A percentile compares a stretch with the other conserved stretches of the same genome.
Conservation (phyloP, 2,797 vertebrate species). For the Enteromius viviparus region DNA sequence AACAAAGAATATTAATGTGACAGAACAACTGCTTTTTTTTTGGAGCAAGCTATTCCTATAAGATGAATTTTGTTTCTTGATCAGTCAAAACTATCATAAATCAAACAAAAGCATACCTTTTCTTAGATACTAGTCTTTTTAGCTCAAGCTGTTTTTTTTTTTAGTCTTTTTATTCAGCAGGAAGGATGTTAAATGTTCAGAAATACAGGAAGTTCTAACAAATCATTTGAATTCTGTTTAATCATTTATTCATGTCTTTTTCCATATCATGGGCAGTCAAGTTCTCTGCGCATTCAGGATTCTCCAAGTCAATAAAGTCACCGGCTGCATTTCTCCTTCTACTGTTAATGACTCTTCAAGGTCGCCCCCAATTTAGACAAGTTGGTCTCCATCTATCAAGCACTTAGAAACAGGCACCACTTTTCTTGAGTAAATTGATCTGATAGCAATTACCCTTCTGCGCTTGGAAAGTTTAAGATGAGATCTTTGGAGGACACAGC, state of each 20-base stretch:
- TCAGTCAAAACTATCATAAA: background rate
- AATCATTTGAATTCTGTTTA: conserved; percentile 12
- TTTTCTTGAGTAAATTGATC: conserved; percentile 61
- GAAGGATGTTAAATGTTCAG: background rate
- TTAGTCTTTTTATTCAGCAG: background rate
- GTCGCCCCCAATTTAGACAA: conserved; percentile 60
- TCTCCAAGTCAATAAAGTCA: conserved; percentile 48
- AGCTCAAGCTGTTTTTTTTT: background rate
- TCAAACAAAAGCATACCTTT: background rate
- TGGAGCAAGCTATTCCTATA: background rate
- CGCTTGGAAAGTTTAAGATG: conserved; percentile 49
- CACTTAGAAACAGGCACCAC: conserved; percentile 59
- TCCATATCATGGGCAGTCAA: background rate
- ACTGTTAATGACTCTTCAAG: conserved; percentile 60
- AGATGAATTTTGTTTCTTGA: background rate
- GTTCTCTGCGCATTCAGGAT: conserved; percentile 18
- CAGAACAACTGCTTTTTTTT: background rate
- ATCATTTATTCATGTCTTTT: background rate
- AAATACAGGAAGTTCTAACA: background rate
- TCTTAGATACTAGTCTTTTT: background rate
- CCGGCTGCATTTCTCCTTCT: conserved; percentile 44
- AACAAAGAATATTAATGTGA: too few relatives aligned
- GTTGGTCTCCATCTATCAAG: conserved; percentile 63
- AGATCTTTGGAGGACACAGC: conserved; percentile 47
- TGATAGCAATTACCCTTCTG: conserved; percentile 54